phyloP scores from a whole-genome alignment of 2,113 vertebrate genomes.

The Sminthopsis crassicaudata region DNA sequence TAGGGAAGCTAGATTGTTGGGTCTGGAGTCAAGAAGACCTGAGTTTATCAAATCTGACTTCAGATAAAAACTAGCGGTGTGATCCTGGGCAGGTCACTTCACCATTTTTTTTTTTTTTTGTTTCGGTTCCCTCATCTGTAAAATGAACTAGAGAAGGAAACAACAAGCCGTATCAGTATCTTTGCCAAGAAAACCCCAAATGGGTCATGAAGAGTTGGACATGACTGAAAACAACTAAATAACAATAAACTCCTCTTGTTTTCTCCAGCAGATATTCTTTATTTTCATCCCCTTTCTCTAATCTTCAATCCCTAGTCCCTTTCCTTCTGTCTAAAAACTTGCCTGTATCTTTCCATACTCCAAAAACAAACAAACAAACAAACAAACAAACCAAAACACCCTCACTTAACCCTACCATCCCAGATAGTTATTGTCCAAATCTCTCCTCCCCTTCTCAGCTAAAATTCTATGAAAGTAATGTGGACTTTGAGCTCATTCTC shows the following conservation, averaged over 20 bases:
- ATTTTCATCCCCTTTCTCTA: neutral
- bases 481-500: no score
- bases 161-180: neutral
- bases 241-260: neutral
- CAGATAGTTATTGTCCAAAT: neutral
- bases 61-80: neutral
- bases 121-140: neutral
- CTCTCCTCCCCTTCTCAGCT: neutral
- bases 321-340: neutral
- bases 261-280: neutral
- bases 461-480: neutral
- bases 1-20: neutral
- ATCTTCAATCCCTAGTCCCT: neutral
- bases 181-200: neutral
- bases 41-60: neutral
- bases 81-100: neutral
- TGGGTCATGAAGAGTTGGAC: neutral
- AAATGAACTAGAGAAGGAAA: neutral
- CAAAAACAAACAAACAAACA: no score
- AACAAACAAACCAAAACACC: no score
- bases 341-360: neutral
- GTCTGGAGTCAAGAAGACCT: neutral
- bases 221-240: neutral
- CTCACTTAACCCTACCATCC: neutral
- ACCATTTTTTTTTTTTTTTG: neutral